Percentiles rank a stretch among this genome's conserved stretches.
Evolutionary conservation across 2,888 invertebrate species (phyloP).

Genomic region (Lamellibrachia columna): DNA sequence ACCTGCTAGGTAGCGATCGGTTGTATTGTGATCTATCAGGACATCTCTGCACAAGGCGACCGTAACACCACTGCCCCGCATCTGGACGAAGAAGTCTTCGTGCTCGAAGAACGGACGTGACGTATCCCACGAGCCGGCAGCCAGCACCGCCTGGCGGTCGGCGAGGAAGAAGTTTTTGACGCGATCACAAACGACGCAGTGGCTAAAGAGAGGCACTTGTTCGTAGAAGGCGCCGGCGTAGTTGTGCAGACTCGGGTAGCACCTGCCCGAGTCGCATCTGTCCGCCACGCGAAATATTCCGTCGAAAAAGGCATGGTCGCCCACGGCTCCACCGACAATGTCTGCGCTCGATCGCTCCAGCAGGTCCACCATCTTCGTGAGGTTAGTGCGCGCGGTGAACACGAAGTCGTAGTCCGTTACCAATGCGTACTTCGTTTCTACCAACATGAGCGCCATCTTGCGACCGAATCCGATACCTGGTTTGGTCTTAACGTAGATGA

Average conservation of each 20-base stretch:
- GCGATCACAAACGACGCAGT: slow-evolving; percentile 24
- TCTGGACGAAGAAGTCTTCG: slow-evolving; percentile 31
- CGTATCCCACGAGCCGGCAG: slow-evolving; percentile 28
- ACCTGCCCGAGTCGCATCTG: background rate
- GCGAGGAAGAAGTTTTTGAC: slow-evolving; percentile 31
- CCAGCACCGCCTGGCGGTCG: slow-evolving; percentile 21
- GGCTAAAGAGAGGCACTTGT: slow-evolving; percentile 21
- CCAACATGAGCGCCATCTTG: slow-evolving; percentile 21
- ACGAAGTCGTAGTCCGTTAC: slow-evolving; percentile 29
- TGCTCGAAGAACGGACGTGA: slow-evolving; percentile 29
- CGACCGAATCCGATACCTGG: slow-evolving; percentile 30
- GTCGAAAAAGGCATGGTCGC: slow-evolving; percentile 14
- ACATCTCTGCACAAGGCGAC: slow-evolving; percentile 27
- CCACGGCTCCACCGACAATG: slow-evolving; percentile 21
- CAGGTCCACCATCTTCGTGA: slow-evolving; percentile 24
- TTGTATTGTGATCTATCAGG: background rate
- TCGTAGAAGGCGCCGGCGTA: slow-evolving; percentile 30
- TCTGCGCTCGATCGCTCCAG: slow-evolving; percentile 21
- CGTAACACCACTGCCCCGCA: slow-evolving; percentile 23
- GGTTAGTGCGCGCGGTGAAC: slow-evolving; percentile 13
- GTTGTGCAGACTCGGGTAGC: background rate
- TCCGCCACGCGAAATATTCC: slow-evolving; percentile 24
- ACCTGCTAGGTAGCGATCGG: background rate
- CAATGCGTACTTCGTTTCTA: slow-evolving; percentile 22
- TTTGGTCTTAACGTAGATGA: slow-evolving; percentile 2